Percentiles rank a stretch among this genome's conserved stretches.
Evolutionary conservation across 2,113 vertebrate genomes (phyloP).

Genomic region (Microtus montanus): DNA sequence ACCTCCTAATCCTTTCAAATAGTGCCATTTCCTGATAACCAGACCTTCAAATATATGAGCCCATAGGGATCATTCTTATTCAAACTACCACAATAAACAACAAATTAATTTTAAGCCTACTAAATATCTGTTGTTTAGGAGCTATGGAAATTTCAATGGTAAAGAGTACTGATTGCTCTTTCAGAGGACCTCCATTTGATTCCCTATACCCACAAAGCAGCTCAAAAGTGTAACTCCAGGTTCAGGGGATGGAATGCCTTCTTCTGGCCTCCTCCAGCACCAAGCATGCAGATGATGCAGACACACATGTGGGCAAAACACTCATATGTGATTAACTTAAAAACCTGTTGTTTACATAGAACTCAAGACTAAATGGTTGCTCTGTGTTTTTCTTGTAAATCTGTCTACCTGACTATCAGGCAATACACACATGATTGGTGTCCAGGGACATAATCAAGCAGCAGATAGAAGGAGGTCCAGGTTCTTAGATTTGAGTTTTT

Average conservation of each 20-base stretch:
- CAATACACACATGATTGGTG: not conserved
- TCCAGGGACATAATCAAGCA: not conserved
- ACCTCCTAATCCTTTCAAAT: not conserved
- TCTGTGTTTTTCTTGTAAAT: slow-evolving; percentile 38
- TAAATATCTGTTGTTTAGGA: not conserved
- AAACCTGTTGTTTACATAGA: not conserved
- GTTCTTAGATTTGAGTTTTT: not conserved
- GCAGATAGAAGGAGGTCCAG: not conserved
- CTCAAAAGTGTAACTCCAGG: not conserved
- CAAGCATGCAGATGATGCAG: not conserved
- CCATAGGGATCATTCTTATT: not conserved
- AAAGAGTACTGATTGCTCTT: not conserved
- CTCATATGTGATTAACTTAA: not conserved
- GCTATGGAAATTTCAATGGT: not conserved
- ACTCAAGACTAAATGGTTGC: not conserved
- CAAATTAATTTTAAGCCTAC: not conserved
- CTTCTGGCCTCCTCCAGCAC: not conserved
- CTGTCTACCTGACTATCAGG: not conserved
- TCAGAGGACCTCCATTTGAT: not conserved
- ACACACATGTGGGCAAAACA: not conserved
- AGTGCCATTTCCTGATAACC: not conserved
- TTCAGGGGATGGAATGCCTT: not conserved
- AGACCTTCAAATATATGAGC: not conserved
- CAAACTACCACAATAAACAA: not conserved
- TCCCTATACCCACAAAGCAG: not conserved